A percentile compares a stretch with the other conserved stretches of the same genome.
Evolutionary conservation across 2,113 vertebrate genomes (phyloP).

Genomic region (Zingel zingel): DNA sequence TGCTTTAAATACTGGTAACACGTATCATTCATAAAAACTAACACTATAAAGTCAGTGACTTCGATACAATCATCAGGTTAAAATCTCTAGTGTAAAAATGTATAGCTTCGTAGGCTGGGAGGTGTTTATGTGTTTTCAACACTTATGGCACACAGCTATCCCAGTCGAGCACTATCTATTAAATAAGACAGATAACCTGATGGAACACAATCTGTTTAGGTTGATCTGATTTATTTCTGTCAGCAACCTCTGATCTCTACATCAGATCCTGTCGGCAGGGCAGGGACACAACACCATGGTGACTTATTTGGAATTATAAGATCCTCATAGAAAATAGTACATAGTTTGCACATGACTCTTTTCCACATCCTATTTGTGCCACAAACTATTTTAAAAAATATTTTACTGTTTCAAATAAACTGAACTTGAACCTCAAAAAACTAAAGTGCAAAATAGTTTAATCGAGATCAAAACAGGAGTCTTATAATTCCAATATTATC

Average conservation of each 20-base stretch:
- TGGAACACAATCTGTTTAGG: conserved; percentile 12
- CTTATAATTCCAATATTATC: neutral
- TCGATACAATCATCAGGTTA: conserved; percentile 76
- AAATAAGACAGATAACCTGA: conserved; percentile 37
- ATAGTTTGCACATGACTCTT: no score
- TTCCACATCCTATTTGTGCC: no score
- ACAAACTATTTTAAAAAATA: no score
- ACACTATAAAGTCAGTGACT: conserved; percentile 71
- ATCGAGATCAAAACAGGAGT: neutral
- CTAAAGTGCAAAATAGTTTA: no score
- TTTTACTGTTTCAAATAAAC: no score
- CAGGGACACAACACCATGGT: neutral
- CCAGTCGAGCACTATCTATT: conserved; percentile 42
- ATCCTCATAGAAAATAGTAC: neutral
- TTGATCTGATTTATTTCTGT: conserved; percentile 35
- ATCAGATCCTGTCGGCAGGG: conserved; percentile 25
- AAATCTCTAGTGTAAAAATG: conserved; percentile 75
- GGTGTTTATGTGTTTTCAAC: conserved; percentile 63
- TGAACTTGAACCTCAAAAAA: no score
- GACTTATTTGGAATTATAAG: neutral
- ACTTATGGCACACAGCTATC: conserved; percentile 66
- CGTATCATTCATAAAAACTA: conserved; percentile 73
- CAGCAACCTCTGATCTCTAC: conserved; percentile 13
- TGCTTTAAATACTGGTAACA: conserved; percentile 70
- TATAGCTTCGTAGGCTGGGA: conserved; percentile 75